Base-by-base conservation (phyloP, 2,888 invertebrate genomes). In the Rotaria socialis region DNA sequence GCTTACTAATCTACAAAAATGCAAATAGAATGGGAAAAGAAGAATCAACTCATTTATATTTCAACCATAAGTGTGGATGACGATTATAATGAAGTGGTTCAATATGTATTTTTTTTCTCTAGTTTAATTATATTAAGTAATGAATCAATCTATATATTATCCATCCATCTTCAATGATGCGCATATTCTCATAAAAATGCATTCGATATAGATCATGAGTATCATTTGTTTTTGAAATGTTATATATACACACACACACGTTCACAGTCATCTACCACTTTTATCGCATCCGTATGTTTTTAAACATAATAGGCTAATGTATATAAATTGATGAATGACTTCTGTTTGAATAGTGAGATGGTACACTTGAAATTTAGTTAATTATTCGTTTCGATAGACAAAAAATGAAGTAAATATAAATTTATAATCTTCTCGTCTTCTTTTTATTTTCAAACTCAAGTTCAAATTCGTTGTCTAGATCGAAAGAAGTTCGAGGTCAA, bases 1-100 rank as follows among this genome's bases (percentile, higher is more conserved):
- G 67, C 67, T 67, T 67, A 67, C 67, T 67, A 35, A 67, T 67
- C 67, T 67, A 67, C 11, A 67, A 67, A 50, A 50, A 14, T 50
- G 14, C 50, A 50, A 50, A 14, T 50, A 67, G 8, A 58, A 58
- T 16, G 11, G 16, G 19, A 55, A 55, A 55, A 3, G 5, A 58
- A 58, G n/a, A 24, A 22, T 22, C 2, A n/a, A n/a, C 8, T 67
- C 16, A 27, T 16, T 19, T 3, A 35, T 67, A 10, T 67, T 67
- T 35, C 67, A 67, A 16, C 16, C 35, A 67, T 67, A 35, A 67
- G 5, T 16, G 14, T 27, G 3, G 60, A 67, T 67, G 27, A 67
- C 14, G 35, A 35, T 67, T 16, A 67, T 14, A 27, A 67, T 50
- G 14, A 50, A 67, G 35, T 35, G 67, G 10, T 67, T 14, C 27